Evolutionary conservation across 2,888 invertebrate genomes (phyloP).

Genomic region (Apamea anceps): DNA sequence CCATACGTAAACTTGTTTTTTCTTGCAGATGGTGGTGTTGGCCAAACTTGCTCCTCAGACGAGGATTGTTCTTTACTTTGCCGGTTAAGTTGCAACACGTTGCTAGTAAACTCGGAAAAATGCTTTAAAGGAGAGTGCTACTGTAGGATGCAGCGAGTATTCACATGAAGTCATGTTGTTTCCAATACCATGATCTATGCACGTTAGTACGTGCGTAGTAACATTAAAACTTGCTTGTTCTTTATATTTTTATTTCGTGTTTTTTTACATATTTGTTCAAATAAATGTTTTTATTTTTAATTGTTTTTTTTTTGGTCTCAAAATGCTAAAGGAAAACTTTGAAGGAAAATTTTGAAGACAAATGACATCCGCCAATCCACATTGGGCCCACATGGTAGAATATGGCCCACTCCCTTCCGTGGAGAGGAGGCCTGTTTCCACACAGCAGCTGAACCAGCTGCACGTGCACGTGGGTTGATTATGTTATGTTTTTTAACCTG

Average conservation of each 20-base stretch:
- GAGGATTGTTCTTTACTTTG: background rate
- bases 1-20: background rate
- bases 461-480: no score
- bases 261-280: background rate
- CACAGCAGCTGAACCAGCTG: no score
- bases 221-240: background rate
- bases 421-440: no score
- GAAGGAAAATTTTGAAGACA: no score
- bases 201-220: background rate
- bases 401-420: no score
- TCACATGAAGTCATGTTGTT: background rate
- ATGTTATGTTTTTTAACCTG: no score
- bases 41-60: background rate
- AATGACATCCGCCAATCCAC: no score
- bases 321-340: no score
- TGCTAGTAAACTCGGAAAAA: background rate
- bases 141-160: rapidly evolving
- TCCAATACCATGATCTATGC: background rate
- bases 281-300: background rate
- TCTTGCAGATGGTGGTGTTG: background rate
- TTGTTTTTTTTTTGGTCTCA: background rate
- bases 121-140: background rate
- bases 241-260: background rate
- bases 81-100: background rate
- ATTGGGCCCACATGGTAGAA: no score